Conservation (phyloP, 2,797 vertebrate genomes). For the Momotus momota region DNA sequence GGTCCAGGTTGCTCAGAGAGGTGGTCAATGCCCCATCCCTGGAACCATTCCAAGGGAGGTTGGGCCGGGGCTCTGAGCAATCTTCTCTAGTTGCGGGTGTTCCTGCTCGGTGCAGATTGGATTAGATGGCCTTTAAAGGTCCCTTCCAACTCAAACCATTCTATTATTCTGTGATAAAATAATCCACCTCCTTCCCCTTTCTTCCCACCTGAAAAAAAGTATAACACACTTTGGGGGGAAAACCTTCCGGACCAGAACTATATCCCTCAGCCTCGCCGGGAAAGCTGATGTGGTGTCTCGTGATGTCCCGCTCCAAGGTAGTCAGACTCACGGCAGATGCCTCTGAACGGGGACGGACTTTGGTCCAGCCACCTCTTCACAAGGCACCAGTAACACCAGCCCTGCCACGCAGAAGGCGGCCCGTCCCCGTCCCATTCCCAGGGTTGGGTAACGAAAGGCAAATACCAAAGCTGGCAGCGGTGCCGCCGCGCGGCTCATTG, state of each 20-base stretch:
- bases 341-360: not conserved
- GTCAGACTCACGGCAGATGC: fast-evolving
- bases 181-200: not conserved
- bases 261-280: not conserved
- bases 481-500: fast-evolving
- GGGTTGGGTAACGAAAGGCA: not conserved
- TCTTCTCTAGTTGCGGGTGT: not conserved
- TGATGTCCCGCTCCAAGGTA: fast-evolving
- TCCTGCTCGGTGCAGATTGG: not conserved
- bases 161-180: no score
- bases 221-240: fast-evolving
- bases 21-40: not conserved
- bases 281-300: fast-evolving
- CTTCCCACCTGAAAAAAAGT: not conserved
- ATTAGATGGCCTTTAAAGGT: not conserved
- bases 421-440: not conserved
- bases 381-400: not conserved
- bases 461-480: not conserved
- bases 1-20: not conserved
- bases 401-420: not conserved
- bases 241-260: not conserved
- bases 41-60: not conserved
- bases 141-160: not conserved
- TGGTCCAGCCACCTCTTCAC: not conserved
- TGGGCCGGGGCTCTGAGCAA: not conserved